Evolutionary conservation across 2,797 vertebrate species (phyloP).

Genomic region (Phataginus tricuspis): DNA sequence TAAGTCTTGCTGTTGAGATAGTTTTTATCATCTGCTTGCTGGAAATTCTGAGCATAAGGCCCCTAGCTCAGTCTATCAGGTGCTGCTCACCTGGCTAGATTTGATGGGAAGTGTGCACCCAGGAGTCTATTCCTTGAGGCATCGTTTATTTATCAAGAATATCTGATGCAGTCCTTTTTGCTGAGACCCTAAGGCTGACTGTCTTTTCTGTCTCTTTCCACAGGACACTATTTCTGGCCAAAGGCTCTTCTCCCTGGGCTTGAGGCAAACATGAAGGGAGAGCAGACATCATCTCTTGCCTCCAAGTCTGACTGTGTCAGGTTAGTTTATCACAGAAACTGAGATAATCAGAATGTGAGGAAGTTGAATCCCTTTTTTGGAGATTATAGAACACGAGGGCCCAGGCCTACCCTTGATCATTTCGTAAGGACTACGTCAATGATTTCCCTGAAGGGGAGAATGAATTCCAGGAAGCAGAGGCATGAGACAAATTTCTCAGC

Average conservation of each 20-base stretch:
- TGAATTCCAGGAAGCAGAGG: background rate
- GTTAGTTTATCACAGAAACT: background rate
- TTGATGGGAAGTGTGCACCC: background rate
- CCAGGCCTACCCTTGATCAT: background rate
- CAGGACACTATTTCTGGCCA: background rate
- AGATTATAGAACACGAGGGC: background rate
- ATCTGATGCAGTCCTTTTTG: background rate
- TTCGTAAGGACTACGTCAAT: background rate
- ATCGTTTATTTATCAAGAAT: background rate
- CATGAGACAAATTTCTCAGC: background rate
- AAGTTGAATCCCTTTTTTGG: background rate
- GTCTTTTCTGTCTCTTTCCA: background rate
- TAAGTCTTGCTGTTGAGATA: background rate
- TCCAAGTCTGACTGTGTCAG: background rate
- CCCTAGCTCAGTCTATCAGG: fast-evolving
- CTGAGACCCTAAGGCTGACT: background rate
- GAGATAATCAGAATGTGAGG: background rate
- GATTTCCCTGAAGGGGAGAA: conserved; percentile 10
- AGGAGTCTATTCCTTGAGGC: background rate
- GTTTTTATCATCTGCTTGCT: background rate
- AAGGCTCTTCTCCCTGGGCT: background rate
- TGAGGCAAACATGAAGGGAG: background rate
- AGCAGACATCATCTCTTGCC: background rate
- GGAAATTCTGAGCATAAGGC: background rate
- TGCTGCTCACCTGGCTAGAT: background rate